phyloP scores from a whole-genome alignment of 2,113 vertebrate species.

The Ascaphus truei region DNA sequence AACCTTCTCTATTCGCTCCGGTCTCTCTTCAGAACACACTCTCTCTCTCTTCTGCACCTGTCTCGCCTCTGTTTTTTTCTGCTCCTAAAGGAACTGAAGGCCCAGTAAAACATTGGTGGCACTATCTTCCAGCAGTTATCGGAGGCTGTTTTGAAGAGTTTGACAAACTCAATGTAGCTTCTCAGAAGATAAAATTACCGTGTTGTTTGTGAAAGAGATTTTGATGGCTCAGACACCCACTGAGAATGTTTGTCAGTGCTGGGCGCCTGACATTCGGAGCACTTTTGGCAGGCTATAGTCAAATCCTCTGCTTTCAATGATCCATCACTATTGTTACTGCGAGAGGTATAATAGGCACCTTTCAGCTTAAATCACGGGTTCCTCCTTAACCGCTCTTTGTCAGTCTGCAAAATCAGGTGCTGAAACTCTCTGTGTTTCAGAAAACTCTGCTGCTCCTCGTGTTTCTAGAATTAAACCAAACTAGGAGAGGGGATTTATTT shows the following conservation, averaged over 20 bases:
- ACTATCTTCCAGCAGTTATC: not conserved
- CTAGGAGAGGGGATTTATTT: not conserved
- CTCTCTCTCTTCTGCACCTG: no score
- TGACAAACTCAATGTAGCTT: constrained; percentile 9
- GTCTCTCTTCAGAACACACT: no score
- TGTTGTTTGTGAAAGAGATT: constrained; percentile 30
- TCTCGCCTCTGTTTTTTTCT: no score
- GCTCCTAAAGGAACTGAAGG: no score
- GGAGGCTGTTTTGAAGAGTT: not conserved
- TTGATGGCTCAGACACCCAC: constrained; percentile 17
- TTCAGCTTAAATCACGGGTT: constrained; percentile 28
- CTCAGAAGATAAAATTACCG: constrained; percentile 5
- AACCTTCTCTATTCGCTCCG: no score
- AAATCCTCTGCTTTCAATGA: constrained; percentile 27
- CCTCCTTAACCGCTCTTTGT: constrained; percentile 11
- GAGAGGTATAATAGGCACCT: constrained; percentile 32
- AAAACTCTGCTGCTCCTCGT: not conserved
- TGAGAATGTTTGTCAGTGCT: constrained; percentile 15
- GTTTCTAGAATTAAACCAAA: not conserved
- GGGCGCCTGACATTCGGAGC: not conserved
- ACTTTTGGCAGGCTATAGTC: constrained; percentile 27
- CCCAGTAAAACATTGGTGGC: no score
- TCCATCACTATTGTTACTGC: constrained; percentile 27
- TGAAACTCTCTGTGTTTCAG: not conserved
- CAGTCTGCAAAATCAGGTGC: constrained; percentile 12